These are phyloP conservation scores for Pycnomerus fuliginosus DNA, from an alignment of 2,888 invertebrate genomes.

Conservation along the genomic window DNA sequence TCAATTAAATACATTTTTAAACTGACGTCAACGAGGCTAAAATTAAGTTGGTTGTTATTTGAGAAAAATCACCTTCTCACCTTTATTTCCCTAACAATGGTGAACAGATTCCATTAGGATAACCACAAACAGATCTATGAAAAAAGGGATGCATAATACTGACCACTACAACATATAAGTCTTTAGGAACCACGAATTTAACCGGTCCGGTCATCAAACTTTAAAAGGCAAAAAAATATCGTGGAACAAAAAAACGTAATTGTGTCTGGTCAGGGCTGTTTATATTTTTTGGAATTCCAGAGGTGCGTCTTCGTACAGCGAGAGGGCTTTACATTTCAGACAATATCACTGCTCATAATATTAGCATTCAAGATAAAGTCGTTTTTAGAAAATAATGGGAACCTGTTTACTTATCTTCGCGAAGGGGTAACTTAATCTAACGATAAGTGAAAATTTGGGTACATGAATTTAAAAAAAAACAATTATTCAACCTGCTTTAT, in stretches of 20 bases:
- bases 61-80: slow-evolving; percentile 16
- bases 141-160: slow-evolving; percentile 35
- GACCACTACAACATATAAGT: slow-evolving; percentile 52
- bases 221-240: slow-evolving; percentile 31
- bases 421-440: too few relatives aligned
- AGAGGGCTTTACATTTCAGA: too few relatives aligned
- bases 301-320: background rate
- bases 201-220: slow-evolving; percentile 45
- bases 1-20: too few relatives aligned
- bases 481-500: too few relatives aligned
- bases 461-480: too few relatives aligned
- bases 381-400: too few relatives aligned
- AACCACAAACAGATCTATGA: slow-evolving; percentile 5
- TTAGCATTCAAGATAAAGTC: too few relatives aligned
- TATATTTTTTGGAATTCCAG: slow-evolving; percentile 10
- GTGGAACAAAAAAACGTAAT: slow-evolving; percentile 44
- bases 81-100: slow-evolving; percentile 14
- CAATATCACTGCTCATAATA: too few relatives aligned
- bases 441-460: too few relatives aligned
- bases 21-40: too few relatives aligned
- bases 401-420: too few relatives aligned
- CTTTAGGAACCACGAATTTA: slow-evolving; percentile 47
- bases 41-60: slow-evolving; percentile 13
- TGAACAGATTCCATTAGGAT: slow-evolving; percentile 4
- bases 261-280: slow-evolving; percentile 50